Conservation (phyloP, 1,140 invertebrate genomes). For the Neoseiulus cucumeris region DNA sequence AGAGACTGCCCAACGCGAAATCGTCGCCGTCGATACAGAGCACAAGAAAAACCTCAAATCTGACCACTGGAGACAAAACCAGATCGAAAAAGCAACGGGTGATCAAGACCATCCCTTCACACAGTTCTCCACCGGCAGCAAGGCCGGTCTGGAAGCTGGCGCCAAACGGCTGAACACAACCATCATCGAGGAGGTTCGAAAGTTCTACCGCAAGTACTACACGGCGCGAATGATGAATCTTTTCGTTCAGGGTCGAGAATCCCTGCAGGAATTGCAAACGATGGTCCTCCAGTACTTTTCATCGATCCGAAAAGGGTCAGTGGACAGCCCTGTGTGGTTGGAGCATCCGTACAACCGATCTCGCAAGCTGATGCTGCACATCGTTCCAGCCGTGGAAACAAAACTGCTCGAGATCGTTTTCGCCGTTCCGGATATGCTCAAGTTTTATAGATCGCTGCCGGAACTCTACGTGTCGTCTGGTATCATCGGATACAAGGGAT, state of each 20-base stretch:
- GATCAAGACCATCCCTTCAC: slow-evolving; percentile 56
- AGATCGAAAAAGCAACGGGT: slow-evolving; percentile 60
- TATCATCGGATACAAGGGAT: background rate
- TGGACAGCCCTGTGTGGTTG: slow-evolving; percentile 47
- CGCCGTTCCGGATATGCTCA: background rate
- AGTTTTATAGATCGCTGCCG: background rate
- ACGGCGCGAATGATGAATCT: slow-evolving; percentile 82
- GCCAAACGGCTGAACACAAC: slow-evolving; percentile 57
- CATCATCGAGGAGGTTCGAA: slow-evolving; percentile 59
- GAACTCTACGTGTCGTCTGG: background rate
- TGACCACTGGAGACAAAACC: slow-evolving; percentile 66
- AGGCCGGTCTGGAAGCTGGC: slow-evolving; percentile 50
- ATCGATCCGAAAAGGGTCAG: slow-evolving; percentile 52
- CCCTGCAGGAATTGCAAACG: slow-evolving; percentile 58
- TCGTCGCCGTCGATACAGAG: slow-evolving; percentile 87
- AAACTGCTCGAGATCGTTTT: background rate
- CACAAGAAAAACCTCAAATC: slow-evolving; percentile 78
- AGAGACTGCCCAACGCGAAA: slow-evolving; percentile 65
- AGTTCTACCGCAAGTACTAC: slow-evolving; percentile 80
- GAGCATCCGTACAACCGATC: slow-evolving; percentile 49
- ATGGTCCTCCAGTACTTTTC: slow-evolving; percentile 56
- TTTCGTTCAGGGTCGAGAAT: slow-evolving; percentile 44
- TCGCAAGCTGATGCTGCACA: background rate
- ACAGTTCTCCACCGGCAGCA: slow-evolving; percentile 77
- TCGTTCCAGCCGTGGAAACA: background rate